phyloP scores from a whole-genome alignment of 2,888 invertebrate genomes.

The Nezara viridula region DNA sequence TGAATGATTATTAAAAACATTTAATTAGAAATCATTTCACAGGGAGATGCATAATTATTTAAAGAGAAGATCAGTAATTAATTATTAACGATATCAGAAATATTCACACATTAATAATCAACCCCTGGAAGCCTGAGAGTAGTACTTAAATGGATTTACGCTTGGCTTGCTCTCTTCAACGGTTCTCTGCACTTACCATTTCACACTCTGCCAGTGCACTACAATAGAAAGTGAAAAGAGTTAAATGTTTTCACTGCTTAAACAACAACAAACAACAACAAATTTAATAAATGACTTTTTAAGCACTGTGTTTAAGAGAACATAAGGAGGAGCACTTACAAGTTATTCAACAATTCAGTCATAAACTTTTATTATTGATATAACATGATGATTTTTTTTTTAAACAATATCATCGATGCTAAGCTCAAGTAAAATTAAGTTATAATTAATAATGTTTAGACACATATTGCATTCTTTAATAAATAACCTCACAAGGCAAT shows the following conservation, averaged over 20 bases:
- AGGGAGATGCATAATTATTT: neutral
- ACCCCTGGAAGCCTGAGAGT: neutral
- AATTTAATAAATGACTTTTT: neutral
- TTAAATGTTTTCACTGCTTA: conserved; percentile 15
- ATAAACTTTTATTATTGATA: neutral
- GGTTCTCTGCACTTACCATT: conserved; percentile 36
- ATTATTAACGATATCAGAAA: conserved; percentile 29
- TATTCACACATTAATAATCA: conserved; percentile 30
- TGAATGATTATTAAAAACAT: neutral
- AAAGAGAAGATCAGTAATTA: neutral
- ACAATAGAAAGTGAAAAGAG: conserved; percentile 52
- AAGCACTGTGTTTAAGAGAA: neutral
- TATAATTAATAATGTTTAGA: too few relatives aligned
- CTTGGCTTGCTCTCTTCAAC: conserved; percentile 31
- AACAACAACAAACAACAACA: neutral
- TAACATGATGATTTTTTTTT: neutral
- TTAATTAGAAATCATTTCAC: neutral
- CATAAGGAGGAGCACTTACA: neutral
- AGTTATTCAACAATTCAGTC: neutral
- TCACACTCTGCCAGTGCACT: conserved; percentile 44
- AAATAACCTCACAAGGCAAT: neutral
- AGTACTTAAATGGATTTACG: conserved; percentile 8
- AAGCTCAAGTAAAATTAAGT: too few relatives aligned
- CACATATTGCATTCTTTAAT: too few relatives aligned
- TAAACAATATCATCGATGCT: neutral